Percentiles rank a stretch among this genome's conserved stretches.
Conservation (phyloP, 2,797 vertebrate genomes). For the Selene dorsalis region DNA sequence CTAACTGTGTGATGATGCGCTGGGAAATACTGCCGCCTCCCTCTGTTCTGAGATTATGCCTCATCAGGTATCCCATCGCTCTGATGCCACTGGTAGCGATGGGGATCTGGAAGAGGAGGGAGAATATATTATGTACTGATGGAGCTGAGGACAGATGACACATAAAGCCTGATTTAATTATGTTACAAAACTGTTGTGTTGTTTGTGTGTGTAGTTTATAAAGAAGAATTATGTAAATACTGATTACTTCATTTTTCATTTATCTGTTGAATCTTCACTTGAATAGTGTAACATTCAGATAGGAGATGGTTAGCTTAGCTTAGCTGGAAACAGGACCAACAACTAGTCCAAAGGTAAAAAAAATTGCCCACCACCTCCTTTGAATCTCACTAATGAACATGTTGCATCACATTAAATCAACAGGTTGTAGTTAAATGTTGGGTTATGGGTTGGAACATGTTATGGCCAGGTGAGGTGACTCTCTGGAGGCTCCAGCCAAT, state of each 20-base stretch:
- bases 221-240: background rate
- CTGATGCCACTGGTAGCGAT: constrained; percentile 95
- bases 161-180: background rate
- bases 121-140: background rate
- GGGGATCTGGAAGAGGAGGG: constrained; percentile 77
- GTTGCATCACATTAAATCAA: background rate
- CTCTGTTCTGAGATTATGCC: constrained; percentile 87
- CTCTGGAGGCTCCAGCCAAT: background rate
- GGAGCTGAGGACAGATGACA: background rate
- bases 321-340: background rate
- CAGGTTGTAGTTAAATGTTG: background rate
- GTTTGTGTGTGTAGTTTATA: background rate
- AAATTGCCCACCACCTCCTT: background rate
- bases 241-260: background rate
- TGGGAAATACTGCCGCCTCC: constrained; percentile 83
- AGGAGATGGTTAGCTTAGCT: background rate
- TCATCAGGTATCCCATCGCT: constrained; percentile 95
- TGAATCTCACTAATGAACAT: background rate
- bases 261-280: background rate
- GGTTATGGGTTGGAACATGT: constrained; percentile 1
- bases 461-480: background rate
- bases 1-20: constrained; percentile 90
- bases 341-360: background rate
- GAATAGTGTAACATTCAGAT: background rate
- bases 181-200: background rate